A percentile compares a stretch with the other conserved stretches of the same genome.
Evolutionary conservation across 2,888 invertebrate species (phyloP).

Genomic region (Leistus spinibarbis): DNA sequence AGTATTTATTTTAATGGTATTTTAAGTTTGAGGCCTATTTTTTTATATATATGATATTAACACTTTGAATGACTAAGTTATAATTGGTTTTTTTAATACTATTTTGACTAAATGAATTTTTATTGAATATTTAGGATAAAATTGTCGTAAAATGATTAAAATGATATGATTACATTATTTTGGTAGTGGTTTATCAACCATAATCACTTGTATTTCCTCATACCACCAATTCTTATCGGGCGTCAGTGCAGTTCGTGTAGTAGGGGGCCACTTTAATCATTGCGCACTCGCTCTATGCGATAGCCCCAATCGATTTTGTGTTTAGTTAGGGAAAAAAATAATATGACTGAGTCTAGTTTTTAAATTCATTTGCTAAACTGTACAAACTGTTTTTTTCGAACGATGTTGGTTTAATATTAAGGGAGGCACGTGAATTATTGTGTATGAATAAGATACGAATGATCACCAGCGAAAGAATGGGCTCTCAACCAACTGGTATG

Average conservation of each 20-base stretch:
- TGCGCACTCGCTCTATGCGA: background rate
- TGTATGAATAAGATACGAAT: background rate
- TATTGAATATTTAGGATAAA: too few relatives aligned
- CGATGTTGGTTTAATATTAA: background rate
- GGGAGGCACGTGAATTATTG: background rate
- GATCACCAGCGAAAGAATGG: slow-evolving; percentile 14
- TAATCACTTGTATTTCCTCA: background rate
- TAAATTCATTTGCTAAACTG: background rate
- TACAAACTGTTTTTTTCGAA: background rate
- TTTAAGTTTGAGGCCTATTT: too few relatives aligned
- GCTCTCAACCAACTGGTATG: slow-evolving; percentile 15
- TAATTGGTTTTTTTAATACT: too few relatives aligned
- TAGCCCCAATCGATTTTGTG: background rate
- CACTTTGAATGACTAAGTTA: too few relatives aligned
- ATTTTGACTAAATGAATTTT: too few relatives aligned
- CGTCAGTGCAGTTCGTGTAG: background rate
- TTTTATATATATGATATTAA: too few relatives aligned
- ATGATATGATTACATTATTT: background rate
- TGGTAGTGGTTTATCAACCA: background rate
- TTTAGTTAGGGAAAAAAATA: background rate
- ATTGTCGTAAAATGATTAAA: background rate
- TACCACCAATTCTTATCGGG: background rate
- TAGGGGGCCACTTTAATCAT: too few relatives aligned
- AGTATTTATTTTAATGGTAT: too few relatives aligned
- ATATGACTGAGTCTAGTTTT: background rate